Base-by-base conservation (phyloP, 2,113 vertebrate species). In the Gymnogyps californianus region DNA sequence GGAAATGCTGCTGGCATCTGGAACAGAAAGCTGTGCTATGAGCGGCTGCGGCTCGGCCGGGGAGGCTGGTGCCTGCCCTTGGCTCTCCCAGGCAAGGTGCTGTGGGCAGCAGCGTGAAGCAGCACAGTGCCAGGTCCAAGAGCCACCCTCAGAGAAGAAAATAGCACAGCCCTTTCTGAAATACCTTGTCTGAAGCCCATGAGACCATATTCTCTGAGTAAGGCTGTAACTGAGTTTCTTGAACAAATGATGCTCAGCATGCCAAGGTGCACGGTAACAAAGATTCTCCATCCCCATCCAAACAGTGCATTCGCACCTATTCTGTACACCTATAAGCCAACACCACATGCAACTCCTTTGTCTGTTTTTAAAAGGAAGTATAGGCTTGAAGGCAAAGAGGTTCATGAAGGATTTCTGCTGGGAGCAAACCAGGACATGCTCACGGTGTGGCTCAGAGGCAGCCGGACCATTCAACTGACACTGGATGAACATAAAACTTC, bases 61-160 rank as follows among this genome's bases (percentile, higher is more conserved):
- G 46, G n/a, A 80, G n/a, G 16, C 18, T 54, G 51, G 7, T 40
- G 28, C 34, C 69, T 51, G 44, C 32, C 19, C 83, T 55, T 69
- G 40, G 32, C 38, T 54, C 20, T 46, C 16, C 16, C 15, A 51
- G 28, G 52, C 46, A 11, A 54, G 40, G 51, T 46, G 19, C 77
- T 3, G 0, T 1, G 1, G 52, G 40, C 46, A 77, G 61, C 0
- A 0, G 51, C 19, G 72, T 19, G 67, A 51, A 38, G 31, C 13
- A 92, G 46, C 51, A 34, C 13, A n/a, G 46, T 3, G 25, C 47
- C 49, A 36, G 7, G 9, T 25, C 16, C 71, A 47, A 25, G 44
- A 72, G 62, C 16, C n/a, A 10, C 36, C 25, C 8, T 74, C 54
- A 69, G 62, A 61, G 62, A 19, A 67, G 65, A 66, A n/a, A 58